These are phyloP conservation scores for Spongilla lacustris DNA, from an alignment of 37 sponge, comb jelly and placozoan species.

Conservation along the genomic window DNA sequence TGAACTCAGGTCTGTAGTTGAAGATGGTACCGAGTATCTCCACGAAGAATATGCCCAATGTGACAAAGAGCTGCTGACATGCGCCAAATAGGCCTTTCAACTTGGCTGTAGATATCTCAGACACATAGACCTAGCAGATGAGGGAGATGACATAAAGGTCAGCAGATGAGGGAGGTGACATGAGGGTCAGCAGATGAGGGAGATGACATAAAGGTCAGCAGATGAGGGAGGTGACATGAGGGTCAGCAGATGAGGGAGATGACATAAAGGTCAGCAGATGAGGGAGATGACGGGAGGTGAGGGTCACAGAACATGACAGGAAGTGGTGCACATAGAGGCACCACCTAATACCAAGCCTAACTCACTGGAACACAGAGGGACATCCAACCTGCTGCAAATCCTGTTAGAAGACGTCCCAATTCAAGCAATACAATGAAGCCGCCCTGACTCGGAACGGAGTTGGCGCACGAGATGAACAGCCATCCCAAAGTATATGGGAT, in stretches of 20 bases:
- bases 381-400: constrained; percentile 68
- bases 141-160: not conserved
- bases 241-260: not conserved
- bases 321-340: too few relatives aligned
- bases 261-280: not conserved
- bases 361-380: constrained; percentile 69
- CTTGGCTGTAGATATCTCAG: constrained; percentile 69
- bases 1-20: not conserved
- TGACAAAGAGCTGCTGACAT: constrained; percentile 74
- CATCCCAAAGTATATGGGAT: constrained; percentile 52
- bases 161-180: not conserved
- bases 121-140: constrained; percentile 72
- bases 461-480: constrained; percentile 38
- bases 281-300: not conserved
- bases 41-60: constrained; percentile 68
- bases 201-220: not conserved
- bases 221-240: not conserved
- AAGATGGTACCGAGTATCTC: constrained; percentile 43
- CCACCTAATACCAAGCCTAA: not conserved
- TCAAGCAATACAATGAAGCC: constrained; percentile 36
- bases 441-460: not conserved
- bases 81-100: constrained; percentile 75
- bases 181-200: not conserved
- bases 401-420: constrained; percentile 63
- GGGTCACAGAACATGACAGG: not conserved